A percentile compares a stretch with the other conserved stretches of the same genome.
These are phyloP conservation scores for Holotrichia oblita DNA, from an alignment of 1,140 invertebrate genomes.

Conservation along the genomic window DNA sequence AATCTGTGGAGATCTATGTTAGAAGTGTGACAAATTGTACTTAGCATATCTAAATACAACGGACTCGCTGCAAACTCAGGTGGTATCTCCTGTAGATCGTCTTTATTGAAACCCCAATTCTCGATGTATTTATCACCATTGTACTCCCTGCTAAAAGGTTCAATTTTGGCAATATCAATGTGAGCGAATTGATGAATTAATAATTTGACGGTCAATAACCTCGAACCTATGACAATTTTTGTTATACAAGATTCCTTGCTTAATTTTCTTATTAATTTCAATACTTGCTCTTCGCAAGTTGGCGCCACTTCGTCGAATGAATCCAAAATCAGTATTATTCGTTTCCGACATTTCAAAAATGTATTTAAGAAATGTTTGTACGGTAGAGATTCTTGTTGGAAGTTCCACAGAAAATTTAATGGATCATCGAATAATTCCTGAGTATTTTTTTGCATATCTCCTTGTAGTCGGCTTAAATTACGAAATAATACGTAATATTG, in stretches of 20 bases:
- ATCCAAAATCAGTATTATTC: background rate
- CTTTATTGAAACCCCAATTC: background rate
- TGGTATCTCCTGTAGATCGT: background rate
- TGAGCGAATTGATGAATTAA: background rate
- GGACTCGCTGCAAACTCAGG: background rate
- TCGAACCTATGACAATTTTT: background rate
- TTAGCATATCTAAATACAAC: background rate
- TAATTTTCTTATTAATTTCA: background rate
- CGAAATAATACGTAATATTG: background rate
- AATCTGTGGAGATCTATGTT: background rate
- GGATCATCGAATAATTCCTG: background rate
- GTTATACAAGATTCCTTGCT: background rate
- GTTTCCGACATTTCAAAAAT: background rate
- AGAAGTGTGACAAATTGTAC: background rate
- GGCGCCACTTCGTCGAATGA: background rate
- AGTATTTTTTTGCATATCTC: background rate
- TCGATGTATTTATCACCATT: background rate
- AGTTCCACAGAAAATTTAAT: background rate
- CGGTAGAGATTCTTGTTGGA: background rate
- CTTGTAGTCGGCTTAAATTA: background rate
- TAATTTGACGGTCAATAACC: background rate
- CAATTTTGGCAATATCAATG: background rate
- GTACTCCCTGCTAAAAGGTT: background rate
- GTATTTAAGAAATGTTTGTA: background rate
- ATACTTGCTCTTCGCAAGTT: background rate